These are phyloP conservation scores for Selene dorsalis DNA, from an alignment of 2,797 vertebrate genomes.

Conservation along the genomic window DNA sequence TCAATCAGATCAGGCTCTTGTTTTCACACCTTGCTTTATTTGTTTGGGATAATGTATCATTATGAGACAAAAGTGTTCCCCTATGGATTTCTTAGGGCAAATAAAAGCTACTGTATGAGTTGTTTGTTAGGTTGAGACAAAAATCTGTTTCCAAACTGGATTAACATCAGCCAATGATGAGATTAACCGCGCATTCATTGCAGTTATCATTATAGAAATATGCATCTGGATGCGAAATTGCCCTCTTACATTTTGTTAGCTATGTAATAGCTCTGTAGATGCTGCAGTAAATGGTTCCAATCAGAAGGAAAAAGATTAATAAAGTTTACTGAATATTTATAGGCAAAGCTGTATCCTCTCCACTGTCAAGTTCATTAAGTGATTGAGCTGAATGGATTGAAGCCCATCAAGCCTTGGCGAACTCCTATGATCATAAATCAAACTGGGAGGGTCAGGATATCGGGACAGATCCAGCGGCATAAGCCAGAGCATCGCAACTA, in stretches of 20 bases:
- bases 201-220: conserved; percentile 37
- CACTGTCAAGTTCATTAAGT: conserved; percentile 84
- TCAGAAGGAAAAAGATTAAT: conserved; percentile 44
- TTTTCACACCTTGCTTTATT: conserved; percentile 88
- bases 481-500: conserved; percentile 65
- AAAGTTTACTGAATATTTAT: conserved; percentile 33
- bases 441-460: conserved; percentile 66
- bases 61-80: conserved; percentile 84
- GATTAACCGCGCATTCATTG: conserved; percentile 46
- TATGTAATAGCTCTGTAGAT: conserved; percentile 25
- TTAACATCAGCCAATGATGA: conserved; percentile 54
- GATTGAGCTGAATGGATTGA: conserved; percentile 74
- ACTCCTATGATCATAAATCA: conserved; percentile 72
- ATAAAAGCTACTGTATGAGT: conserved; percentile 53
- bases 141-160: conserved; percentile 56
- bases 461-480: conserved; percentile 55
- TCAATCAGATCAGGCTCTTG: conserved; percentile 79
- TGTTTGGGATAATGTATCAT: conserved; percentile 86
- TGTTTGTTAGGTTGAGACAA: conserved; percentile 55
- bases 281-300: conserved; percentile 30
- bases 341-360: conserved; percentile 46
- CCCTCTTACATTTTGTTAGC: conserved; percentile 14
- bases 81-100: conserved; percentile 87
- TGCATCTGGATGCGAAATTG: conserved; percentile 13
- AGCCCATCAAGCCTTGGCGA: conserved; percentile 74